phyloP scores from a whole-genome alignment of 2,113 vertebrate species.

The Oryzias celebensis region DNA sequence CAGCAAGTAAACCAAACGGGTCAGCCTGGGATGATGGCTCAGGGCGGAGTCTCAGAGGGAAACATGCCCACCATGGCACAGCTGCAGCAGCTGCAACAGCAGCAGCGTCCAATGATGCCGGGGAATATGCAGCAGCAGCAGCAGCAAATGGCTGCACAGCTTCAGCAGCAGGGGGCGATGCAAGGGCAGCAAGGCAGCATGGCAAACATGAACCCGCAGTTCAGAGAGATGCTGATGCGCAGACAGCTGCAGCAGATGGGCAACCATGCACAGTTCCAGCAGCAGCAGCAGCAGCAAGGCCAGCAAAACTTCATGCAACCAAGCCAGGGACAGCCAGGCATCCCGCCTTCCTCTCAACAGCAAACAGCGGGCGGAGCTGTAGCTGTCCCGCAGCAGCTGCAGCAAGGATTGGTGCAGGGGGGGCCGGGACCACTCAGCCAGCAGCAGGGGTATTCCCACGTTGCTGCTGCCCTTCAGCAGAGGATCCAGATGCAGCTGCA shows the following conservation, averaged over 20 bases:
- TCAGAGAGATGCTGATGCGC: slow-evolving; percentile 87
- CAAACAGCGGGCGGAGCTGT: slow-evolving; percentile 62
- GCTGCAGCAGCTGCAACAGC: slow-evolving; percentile 78
- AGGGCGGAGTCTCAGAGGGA: slow-evolving; percentile 56
- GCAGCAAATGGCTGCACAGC: slow-evolving; percentile 75
- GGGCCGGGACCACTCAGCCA: slow-evolving; percentile 71
- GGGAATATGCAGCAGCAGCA: slow-evolving; percentile 72
- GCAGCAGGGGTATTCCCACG: slow-evolving; percentile 79
- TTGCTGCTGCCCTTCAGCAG: slow-evolving; percentile 72
- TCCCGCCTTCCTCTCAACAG: slow-evolving; percentile 78
- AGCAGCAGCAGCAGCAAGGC: slow-evolving; percentile 81
- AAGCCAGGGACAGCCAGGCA: slow-evolving; percentile 81
- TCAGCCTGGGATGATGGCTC: slow-evolving; percentile 85
- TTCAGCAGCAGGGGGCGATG: slow-evolving; percentile 83
- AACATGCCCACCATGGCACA: slow-evolving; percentile 85
- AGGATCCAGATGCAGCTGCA: slow-evolving; percentile 70
- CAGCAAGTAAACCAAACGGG: slow-evolving; percentile 69
- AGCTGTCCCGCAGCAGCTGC: slow-evolving; percentile 57
- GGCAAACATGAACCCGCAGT: slow-evolving; percentile 78
- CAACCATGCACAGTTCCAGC: slow-evolving; percentile 90
- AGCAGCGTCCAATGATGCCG: slow-evolving; percentile 74
- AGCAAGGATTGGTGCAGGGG: slow-evolving; percentile 66
- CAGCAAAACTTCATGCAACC: slow-evolving; percentile 81
- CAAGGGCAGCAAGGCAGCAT: slow-evolving; percentile 82
- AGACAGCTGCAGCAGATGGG: slow-evolving; percentile 88